These are phyloP conservation scores for Dreissena rostriformis DNA, from an alignment of 1,140 invertebrate species.

Conservation along the genomic window DNA sequence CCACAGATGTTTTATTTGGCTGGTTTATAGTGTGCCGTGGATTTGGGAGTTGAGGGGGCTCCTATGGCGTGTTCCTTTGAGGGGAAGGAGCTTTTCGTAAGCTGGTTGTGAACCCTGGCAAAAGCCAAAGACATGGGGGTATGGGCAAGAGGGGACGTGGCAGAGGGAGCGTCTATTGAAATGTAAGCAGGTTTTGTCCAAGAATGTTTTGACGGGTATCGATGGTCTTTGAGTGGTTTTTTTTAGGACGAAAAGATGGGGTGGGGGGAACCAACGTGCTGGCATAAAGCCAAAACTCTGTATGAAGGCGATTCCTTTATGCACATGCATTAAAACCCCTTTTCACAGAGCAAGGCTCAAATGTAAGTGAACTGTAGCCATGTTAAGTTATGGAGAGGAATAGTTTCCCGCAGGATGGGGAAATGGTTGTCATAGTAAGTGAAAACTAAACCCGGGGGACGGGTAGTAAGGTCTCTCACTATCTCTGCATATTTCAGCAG, in stretches of 20 bases:
- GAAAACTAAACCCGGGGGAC: constrained; percentile 9
- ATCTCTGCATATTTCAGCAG: constrained; percentile 38
- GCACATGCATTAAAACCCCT: too few species aligned
- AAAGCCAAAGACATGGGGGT: constrained; percentile 33
- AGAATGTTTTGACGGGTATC: neutral
- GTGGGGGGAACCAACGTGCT: neutral
- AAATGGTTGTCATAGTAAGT: constrained; percentile 34
- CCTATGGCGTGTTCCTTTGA: neutral
- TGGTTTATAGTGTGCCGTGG: too few species aligned
- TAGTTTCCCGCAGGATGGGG: neutral
- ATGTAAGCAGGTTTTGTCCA: constrained; percentile 20
- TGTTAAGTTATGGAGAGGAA: neutral
- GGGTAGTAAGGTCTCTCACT: constrained; percentile 20
- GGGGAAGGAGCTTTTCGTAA: neutral
- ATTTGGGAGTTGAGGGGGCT: neutral
- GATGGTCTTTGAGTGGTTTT: neutral
- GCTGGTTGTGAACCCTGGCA: constrained; percentile 6
- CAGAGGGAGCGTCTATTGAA: constrained; percentile 3
- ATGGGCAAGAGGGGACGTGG: constrained; percentile 3
- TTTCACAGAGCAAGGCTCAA: too few species aligned
- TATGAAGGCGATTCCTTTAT: constrained; percentile 16
- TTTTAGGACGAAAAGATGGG: constrained; percentile 15
- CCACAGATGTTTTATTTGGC: neutral
- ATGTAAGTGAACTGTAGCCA: too few species aligned
- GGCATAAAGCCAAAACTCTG: constrained; percentile 5